Percentiles rank a stretch among this genome's conserved stretches.
Evolutionary conservation across 2,113 vertebrate species (phyloP).

Genomic region (Rissa tridactyla): DNA sequence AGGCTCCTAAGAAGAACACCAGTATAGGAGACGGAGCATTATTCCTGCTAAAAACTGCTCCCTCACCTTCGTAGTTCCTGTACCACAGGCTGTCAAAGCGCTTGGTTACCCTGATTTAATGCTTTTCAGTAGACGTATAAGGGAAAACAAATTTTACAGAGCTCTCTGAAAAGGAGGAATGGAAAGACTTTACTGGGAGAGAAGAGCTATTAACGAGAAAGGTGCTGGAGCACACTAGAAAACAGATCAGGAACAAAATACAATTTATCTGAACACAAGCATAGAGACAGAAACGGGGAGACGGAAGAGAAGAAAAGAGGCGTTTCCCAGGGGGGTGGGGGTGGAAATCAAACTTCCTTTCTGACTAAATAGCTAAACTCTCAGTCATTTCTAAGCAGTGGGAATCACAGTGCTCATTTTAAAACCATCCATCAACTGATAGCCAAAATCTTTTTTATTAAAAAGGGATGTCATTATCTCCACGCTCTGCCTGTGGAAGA

Average conservation of each 20-base stretch:
- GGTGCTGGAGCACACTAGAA: not conserved
- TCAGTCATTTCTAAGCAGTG: not conserved
- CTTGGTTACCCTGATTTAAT: not conserved
- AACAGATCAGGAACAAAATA: not conserved
- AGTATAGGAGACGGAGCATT: not conserved
- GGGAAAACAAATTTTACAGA: not conserved
- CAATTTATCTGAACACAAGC: not conserved
- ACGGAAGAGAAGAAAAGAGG: not conserved
- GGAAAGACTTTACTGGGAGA: not conserved
- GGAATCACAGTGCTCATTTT: not conserved
- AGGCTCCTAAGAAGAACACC: not conserved
- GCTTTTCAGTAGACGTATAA: not conserved
- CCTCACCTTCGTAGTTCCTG: not conserved
- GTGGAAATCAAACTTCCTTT: not conserved
- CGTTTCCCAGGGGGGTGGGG: not conserved
- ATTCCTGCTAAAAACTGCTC: not conserved
- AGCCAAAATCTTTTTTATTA: not conserved
- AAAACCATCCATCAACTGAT: not conserved
- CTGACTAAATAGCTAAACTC: not conserved
- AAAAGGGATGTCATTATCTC: not conserved
- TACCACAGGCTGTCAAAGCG: not conserved
- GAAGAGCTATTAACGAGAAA: not conserved
- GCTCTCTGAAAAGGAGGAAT: not conserved
- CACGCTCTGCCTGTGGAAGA: not conserved
- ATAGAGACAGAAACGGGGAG: not conserved